Evolutionary conservation across 2,797 vertebrate species (phyloP).

Genomic region (Oreortyx pictus): DNA sequence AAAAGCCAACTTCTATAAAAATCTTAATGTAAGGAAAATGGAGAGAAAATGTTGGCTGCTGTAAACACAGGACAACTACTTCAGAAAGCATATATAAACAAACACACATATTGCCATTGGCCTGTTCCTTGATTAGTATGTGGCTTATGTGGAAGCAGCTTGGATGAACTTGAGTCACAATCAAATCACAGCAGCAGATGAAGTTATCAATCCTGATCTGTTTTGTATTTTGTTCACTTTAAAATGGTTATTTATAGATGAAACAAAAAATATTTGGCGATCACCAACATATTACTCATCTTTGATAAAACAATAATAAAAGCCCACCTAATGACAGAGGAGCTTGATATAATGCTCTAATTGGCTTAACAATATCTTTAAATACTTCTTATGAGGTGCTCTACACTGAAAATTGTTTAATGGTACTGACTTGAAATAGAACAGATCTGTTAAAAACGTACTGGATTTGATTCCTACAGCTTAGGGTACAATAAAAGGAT

Average conservation of each 20-base stretch:
- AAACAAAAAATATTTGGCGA: slow-evolving; percentile 28
- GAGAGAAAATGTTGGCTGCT: slow-evolving; percentile 1
- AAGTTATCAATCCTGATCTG: not conserved
- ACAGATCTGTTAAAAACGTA: not conserved
- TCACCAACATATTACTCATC: not conserved
- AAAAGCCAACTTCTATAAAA: slow-evolving; percentile 19
- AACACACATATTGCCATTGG: not conserved
- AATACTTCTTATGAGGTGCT: not conserved
- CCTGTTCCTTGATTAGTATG: not conserved
- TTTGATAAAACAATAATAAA: slow-evolving; percentile 14
- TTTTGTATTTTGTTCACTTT: not conserved
- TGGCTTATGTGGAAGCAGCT: not conserved
- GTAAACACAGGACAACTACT: not conserved
- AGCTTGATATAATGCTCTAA: not conserved
- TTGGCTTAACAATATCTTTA: not conserved
- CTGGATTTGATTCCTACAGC: not conserved
- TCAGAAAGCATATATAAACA: not conserved
- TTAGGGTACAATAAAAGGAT: not conserved
- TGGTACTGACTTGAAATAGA: not conserved
- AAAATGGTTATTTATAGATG: slow-evolving; percentile 8
- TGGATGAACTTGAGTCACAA: not conserved
- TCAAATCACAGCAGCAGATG: not conserved
- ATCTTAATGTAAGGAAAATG: not conserved
- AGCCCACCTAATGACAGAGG: not conserved
- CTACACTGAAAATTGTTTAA: not conserved